phyloP scores from a whole-genome alignment of 2,888 invertebrate species.

The Lordiphosa fenestrarum region DNA sequence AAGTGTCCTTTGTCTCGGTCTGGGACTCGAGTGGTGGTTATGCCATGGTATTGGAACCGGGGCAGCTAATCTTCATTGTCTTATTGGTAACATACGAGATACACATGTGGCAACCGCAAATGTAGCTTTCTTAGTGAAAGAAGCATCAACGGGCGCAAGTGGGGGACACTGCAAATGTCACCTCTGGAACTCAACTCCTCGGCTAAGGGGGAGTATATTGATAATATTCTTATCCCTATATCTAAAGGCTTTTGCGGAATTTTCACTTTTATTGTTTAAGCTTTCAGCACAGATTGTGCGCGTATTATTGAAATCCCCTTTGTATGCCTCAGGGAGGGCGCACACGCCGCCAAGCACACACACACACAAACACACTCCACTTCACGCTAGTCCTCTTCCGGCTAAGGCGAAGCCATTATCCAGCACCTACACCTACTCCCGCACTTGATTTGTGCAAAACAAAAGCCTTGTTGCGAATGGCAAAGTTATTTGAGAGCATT shows the following conservation, averaged over 20 bases:
- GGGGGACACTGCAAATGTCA: slow-evolving; percentile 1
- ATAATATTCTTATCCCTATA: slow-evolving; percentile 56
- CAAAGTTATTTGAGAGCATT: slow-evolving; percentile 67
- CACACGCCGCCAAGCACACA: slow-evolving; percentile 17
- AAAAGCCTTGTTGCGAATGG: slow-evolving; percentile 61
- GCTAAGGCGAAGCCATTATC: slow-evolving; percentile 41
- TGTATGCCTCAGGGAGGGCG: slow-evolving; percentile 42
- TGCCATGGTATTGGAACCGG: neutral
- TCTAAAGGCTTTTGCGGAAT: slow-evolving; percentile 51
- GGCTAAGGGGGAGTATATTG: slow-evolving; percentile 21
- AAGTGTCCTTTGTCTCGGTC: slow-evolving; percentile 39
- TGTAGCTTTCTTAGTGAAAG: slow-evolving; percentile 26
- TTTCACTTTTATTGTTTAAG: slow-evolving; percentile 74
- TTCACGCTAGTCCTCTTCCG: slow-evolving; percentile 23
- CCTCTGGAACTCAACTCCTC: slow-evolving; percentile 1
- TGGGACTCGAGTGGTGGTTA: slow-evolving; percentile 24
- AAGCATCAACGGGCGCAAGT: neutral
- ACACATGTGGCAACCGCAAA: slow-evolving; percentile 42
- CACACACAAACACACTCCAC: slow-evolving; percentile 11
- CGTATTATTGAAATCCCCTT: slow-evolving; percentile 73
- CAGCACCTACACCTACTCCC: slow-evolving; percentile 6
- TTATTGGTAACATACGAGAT: slow-evolving; percentile 37
- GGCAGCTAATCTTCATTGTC: slow-evolving; percentile 62
- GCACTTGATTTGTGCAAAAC: slow-evolving; percentile 56
- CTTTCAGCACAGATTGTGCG: slow-evolving; percentile 71